These are phyloP conservation scores for Oreochromis aureus DNA, from an alignment of 2,113 vertebrate species.

Conservation along the genomic window DNA sequence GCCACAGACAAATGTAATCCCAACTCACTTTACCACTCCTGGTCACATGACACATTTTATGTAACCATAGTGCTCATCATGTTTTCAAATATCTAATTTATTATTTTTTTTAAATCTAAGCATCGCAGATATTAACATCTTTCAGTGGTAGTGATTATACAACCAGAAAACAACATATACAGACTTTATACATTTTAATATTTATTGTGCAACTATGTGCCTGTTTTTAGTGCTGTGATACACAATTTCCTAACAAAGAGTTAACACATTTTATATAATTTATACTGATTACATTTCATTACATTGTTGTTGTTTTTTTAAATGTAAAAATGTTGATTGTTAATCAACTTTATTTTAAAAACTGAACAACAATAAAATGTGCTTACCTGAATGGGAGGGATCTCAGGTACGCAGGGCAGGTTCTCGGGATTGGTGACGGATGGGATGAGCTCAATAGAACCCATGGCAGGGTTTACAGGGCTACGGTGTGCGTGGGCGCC, in stretches of 20 bases:
- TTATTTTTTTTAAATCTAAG: not conserved
- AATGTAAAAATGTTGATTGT: not conserved
- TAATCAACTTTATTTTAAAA: not conserved
- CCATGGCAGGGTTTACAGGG: constrained; percentile 87
- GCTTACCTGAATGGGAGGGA: constrained; percentile 93
- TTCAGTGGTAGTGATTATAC: not conserved
- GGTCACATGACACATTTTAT: not conserved
- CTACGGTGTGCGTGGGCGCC: constrained; percentile 87
- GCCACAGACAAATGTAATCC: not conserved
- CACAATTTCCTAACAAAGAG: not conserved
- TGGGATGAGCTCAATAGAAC: constrained; percentile 93
- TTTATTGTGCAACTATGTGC: not conserved
- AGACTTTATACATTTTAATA: not conserved
- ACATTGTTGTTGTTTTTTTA: too few relatives aligned
- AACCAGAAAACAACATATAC: not conserved
- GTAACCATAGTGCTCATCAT: not conserved
- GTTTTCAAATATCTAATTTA: not conserved
- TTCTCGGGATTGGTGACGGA: constrained; percentile 98
- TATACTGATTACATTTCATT: not conserved
- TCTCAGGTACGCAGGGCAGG: constrained; percentile 92
- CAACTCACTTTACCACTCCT: not conserved
- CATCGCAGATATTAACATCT: not conserved
- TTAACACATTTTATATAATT: not conserved
- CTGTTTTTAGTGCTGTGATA: not conserved
- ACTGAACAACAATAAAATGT: not conserved